Conservation (phyloP, 2,113 vertebrate genomes). For the Pseudopodoces humilis region DNA sequence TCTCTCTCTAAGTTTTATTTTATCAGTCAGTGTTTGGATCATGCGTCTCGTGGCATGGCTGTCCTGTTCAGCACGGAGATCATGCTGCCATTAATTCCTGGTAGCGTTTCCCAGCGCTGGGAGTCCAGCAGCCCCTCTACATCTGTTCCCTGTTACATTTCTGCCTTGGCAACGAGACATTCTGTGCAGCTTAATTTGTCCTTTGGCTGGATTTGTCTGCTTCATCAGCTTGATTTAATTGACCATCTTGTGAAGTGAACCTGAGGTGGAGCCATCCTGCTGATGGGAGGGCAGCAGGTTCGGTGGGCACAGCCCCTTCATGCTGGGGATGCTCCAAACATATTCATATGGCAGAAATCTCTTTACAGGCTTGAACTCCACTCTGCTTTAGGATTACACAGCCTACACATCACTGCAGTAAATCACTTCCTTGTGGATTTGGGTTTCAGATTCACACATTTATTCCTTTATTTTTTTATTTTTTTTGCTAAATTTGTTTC, state of each 20-base stretch:
- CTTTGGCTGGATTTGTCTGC: background rate
- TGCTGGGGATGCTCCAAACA: background rate
- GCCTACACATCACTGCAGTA: background rate
- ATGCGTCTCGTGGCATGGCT: background rate
- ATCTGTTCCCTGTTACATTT: background rate
- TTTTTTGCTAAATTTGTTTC: background rate
- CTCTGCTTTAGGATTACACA: background rate
- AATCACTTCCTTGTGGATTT: background rate
- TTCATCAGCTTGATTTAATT: constrained; percentile 17
- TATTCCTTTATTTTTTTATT: background rate
- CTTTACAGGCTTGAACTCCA: background rate
- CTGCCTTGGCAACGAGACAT: background rate
- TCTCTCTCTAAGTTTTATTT: background rate
- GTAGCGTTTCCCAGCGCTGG: background rate
- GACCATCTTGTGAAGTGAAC: background rate
- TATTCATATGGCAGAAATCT: background rate
- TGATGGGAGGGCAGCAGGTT: fast-evolving
- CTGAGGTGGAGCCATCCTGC: background rate
- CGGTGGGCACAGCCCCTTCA: fast-evolving
- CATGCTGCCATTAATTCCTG: background rate
- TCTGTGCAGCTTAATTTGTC: background rate
- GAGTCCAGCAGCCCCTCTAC: background rate
- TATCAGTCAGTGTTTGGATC: background rate
- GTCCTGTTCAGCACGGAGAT: background rate
- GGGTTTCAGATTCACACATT: background rate